Conservation (phyloP, 1,140 invertebrate species). For the Megalopta genalis region DNA sequence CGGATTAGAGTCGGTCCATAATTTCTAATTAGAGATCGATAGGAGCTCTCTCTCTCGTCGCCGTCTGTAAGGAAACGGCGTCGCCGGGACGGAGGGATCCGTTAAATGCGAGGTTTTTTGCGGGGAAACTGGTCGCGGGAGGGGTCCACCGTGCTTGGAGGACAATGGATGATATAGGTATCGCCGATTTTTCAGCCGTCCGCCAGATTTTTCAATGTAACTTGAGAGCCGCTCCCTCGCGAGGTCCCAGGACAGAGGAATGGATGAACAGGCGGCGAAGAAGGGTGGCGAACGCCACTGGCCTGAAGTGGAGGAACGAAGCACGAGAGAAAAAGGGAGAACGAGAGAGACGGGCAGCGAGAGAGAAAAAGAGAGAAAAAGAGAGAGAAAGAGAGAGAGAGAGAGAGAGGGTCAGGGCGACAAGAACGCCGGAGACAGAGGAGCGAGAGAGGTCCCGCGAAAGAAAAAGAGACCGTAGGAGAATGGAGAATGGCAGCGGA, state of each 20-base stretch:
- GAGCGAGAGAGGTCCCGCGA: conserved; percentile 10
- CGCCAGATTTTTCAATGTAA: conserved; percentile 69
- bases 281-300: conserved; percentile 36
- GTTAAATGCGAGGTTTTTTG: conserved; percentile 53
- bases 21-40: conserved; percentile 47
- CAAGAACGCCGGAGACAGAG: conserved; percentile 57
- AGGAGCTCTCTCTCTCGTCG: background rate
- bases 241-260: conserved; percentile 64
- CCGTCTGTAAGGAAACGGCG: background rate
- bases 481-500: conserved; percentile 20
- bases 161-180: conserved; percentile 67
- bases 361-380: conserved; percentile 2
- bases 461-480: conserved; percentile 53
- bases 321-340: background rate
- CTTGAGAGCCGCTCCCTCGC: conserved; percentile 65
- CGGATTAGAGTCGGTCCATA: conserved; percentile 30
- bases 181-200: conserved; percentile 66
- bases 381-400: conserved; percentile 4
- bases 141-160: conserved; percentile 3
- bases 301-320: too few species aligned
- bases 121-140: conserved; percentile 10
- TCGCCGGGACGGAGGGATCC: conserved; percentile 8
- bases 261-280: conserved; percentile 62
- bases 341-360: background rate
- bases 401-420: conserved; percentile 47